Evolutionary conservation across 2,797 vertebrate species (phyloP).

Genomic region (Miichthys miiuy): DNA sequence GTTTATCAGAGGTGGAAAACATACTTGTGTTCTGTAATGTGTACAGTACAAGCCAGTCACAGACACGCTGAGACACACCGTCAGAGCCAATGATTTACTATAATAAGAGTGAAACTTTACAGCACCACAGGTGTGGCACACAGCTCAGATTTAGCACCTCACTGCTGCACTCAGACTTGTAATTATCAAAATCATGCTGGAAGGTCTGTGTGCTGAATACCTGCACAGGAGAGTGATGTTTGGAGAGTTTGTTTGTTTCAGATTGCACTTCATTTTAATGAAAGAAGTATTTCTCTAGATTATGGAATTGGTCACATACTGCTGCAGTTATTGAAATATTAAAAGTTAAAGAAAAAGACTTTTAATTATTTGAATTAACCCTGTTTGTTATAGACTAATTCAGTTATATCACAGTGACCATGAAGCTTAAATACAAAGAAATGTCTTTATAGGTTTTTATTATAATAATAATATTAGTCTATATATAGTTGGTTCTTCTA

Average conservation of each 20-base stretch:
- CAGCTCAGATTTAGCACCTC: neutral
- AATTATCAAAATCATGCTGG: neutral
- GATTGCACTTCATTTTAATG: no score
- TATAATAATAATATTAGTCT: no score
- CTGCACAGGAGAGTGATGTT: neutral
- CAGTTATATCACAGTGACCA: neutral
- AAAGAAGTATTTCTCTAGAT: neutral
- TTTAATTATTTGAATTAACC: neutral
- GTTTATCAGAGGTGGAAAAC: neutral
- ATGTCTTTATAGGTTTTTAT: neutral
- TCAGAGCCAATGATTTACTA: neutral
- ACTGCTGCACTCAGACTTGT: neutral
- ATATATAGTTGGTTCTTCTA: no score
- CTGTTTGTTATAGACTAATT: neutral
- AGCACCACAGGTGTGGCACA: neutral
- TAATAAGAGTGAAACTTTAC: slow-evolving; percentile 1
- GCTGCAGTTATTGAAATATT: neutral
- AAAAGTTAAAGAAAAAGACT: no score
- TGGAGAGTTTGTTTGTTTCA: neutral
- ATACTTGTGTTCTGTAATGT: neutral
- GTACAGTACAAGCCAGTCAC: neutral
- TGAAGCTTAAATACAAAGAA: neutral
- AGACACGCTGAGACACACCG: neutral
- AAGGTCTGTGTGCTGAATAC: neutral
- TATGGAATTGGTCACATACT: neutral